phyloP scores from a whole-genome alignment of 2,113 vertebrate species.

The Paramisgurnus dabryanus region DNA sequence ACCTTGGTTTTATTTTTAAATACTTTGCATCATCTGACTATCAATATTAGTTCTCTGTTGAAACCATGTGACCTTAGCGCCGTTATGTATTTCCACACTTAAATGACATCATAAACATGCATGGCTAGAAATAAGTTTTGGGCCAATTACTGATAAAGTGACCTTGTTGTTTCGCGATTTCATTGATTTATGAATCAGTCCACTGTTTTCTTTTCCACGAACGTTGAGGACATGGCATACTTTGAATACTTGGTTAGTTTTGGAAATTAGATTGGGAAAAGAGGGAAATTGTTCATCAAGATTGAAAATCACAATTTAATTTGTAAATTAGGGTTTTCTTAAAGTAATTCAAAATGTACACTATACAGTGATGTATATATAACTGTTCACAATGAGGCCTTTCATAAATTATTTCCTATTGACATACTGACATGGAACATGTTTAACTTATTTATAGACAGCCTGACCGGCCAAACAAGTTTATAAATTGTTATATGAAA shows the following conservation, averaged over 20 bases:
- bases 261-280: conserved; percentile 22
- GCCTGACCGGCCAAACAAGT: too few relatives aligned
- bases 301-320: conserved; percentile 29
- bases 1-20: background rate
- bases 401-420: background rate
- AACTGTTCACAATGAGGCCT: conserved; percentile 24
- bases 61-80: background rate
- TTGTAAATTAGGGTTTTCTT: conserved; percentile 5
- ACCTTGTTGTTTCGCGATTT: conserved; percentile 35
- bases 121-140: background rate
- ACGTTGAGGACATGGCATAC: conserved; percentile 26
- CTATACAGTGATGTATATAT: conserved; percentile 17
- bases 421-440: background rate
- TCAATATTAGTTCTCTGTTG: background rate
- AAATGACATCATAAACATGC: background rate
- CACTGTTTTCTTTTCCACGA: conserved; percentile 37
- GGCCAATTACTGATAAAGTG: conserved; percentile 7
- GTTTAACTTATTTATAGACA: background rate
- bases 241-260: conserved; percentile 43
- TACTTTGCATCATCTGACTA: background rate
- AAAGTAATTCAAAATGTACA: conserved; percentile 24
- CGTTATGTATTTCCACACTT: background rate
- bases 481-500: too few relatives aligned
- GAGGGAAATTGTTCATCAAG: conserved; percentile 19
- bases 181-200: conserved; percentile 44